These are phyloP conservation scores for Poeciliopsis prolifica DNA, from an alignment of 2,113 vertebrate genomes.

Conservation along the genomic window DNA sequence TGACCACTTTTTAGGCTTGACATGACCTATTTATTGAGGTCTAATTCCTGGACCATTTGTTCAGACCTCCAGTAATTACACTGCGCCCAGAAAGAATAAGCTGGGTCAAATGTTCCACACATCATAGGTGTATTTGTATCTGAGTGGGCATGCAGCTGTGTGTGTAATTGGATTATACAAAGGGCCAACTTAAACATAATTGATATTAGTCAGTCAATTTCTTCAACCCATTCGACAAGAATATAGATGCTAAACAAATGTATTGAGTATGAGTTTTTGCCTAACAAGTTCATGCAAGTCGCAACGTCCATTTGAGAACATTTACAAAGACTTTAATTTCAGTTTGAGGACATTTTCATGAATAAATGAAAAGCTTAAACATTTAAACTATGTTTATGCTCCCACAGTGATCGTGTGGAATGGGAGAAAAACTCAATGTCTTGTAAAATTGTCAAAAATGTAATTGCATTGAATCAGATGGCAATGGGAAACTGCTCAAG, in stretches of 20 bases:
- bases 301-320: too few relatives aligned
- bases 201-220: not conserved
- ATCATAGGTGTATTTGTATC: not conserved
- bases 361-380: not conserved
- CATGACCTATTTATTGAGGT: constrained; percentile 23
- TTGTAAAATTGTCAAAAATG: not conserved
- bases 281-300: not conserved
- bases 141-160: not conserved
- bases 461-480: too few relatives aligned
- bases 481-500: too few relatives aligned
- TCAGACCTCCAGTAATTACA: constrained; percentile 25
- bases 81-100: constrained; percentile 1
- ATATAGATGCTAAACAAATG: not conserved
- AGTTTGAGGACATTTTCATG: not conserved
- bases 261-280: not conserved
- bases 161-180: not conserved
- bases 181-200: not conserved
- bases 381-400: not conserved
- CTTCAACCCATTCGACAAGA: not conserved
- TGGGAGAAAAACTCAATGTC: not conserved
- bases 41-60: constrained; percentile 26
- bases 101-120: not conserved
- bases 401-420: not conserved
- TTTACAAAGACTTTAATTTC: not conserved
- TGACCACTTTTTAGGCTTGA: not conserved